These are phyloP conservation scores for Zaprionus ornatus DNA, from an alignment of 1,140 invertebrate species.

Conservation along the genomic window DNA sequence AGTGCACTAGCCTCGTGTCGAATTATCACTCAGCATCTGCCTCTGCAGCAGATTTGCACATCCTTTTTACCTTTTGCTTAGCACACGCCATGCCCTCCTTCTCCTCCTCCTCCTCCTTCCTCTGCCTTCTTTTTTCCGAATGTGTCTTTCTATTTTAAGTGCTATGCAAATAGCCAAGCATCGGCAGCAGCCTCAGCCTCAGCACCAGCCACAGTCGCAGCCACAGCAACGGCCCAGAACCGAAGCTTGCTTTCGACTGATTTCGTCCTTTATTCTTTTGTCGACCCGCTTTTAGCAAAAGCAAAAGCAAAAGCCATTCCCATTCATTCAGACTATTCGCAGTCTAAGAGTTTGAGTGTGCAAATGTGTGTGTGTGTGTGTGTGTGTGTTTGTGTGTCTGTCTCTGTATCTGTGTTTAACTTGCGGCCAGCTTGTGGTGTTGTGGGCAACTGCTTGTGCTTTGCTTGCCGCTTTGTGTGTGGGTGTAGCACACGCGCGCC, in stretches of 20 bases:
- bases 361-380: slow-evolving; percentile 19
- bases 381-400: slow-evolving; percentile 21
- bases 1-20: slow-evolving; percentile 49
- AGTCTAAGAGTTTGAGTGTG: slow-evolving; percentile 9
- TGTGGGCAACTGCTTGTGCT: slow-evolving; percentile 7
- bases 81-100: neutral
- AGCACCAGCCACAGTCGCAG: slow-evolving; percentile 14
- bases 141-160: slow-evolving; percentile 61
- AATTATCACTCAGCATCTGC: slow-evolving; percentile 61
- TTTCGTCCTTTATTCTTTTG: slow-evolving; percentile 50
- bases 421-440: slow-evolving; percentile 51
- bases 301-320: slow-evolving; percentile 47
- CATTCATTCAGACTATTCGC: slow-evolving; percentile 45
- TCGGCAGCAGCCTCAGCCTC: neutral
- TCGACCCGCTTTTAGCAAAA: slow-evolving; percentile 53
- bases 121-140: slow-evolving; percentile 2
- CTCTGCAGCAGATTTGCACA: slow-evolving; percentile 41
- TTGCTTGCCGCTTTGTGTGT: slow-evolving; percentile 4
- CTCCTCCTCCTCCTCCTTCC: neutral
- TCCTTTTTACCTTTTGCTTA: slow-evolving; percentile 35
- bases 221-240: slow-evolving; percentile 12
- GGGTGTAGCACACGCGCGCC: neutral
- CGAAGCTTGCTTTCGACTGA: slow-evolving; percentile 39
- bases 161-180: slow-evolving; percentile 63
- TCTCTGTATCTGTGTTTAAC: slow-evolving; percentile 40